Conservation (phyloP, 2,888 invertebrate genomes). For the Xestia xanthographa region DNA sequence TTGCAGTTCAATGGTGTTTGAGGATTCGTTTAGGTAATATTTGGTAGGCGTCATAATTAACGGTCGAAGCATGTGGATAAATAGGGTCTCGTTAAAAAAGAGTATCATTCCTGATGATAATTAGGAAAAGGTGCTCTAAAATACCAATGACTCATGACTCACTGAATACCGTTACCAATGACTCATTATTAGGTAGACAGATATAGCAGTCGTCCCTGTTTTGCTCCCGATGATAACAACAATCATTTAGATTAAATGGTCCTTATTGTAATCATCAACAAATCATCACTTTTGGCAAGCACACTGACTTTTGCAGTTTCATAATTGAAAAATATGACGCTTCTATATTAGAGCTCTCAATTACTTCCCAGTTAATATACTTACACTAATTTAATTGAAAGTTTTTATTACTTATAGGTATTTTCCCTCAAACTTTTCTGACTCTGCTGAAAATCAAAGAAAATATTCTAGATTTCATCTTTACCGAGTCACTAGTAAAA, state of each 20-base stretch:
- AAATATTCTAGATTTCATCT: not conserved
- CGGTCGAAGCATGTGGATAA: not conserved
- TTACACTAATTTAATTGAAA: not conserved
- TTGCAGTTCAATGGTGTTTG: not conserved
- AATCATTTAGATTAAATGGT: constrained; percentile 28
- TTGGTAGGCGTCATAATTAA: not conserved
- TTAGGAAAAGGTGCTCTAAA: not conserved
- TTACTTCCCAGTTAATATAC: not conserved
- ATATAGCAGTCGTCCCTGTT: not conserved
- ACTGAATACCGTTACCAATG: not conserved
- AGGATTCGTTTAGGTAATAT: not conserved
- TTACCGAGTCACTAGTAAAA: not conserved
- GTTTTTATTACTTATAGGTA: not conserved
- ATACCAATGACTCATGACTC: not conserved
- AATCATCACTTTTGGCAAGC: constrained; percentile 28
- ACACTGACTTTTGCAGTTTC: not conserved
- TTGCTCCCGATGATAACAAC: not conserved
- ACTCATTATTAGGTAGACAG: not conserved
- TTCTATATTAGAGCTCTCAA: not conserved
- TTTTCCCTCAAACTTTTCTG: not conserved
- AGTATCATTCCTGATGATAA: not conserved
- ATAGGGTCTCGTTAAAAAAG: not conserved
- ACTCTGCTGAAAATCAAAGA: not conserved
- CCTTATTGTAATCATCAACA: not conserved
- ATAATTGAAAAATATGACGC: not conserved